Percentiles rank a stretch among this genome's conserved stretches.
Conservation (phyloP, 1,140 invertebrate genomes). For the Eueides isabella region DNA sequence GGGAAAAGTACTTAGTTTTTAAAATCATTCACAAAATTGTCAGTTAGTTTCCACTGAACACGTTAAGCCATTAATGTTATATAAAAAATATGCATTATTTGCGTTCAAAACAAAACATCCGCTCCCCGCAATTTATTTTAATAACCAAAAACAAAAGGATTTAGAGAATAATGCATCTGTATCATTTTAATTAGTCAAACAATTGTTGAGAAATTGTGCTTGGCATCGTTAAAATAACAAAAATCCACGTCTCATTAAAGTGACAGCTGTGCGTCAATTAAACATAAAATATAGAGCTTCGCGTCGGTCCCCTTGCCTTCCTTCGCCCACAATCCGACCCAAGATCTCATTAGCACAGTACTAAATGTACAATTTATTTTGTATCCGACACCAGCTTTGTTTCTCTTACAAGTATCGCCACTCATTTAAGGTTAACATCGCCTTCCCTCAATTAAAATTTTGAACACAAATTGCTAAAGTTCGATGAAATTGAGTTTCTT, state of each 20-base stretch:
- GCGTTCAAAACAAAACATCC: too few species aligned
- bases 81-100: too few species aligned
- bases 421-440: conserved; percentile 55
- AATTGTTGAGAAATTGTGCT: conserved; percentile 23
- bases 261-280: conserved; percentile 75
- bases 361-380: conserved; percentile 76
- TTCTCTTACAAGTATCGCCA: conserved; percentile 68
- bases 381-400: conserved; percentile 71
- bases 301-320: conserved; percentile 39
- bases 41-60: too few species aligned
- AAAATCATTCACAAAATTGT: too few species aligned
- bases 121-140: not conserved
- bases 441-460: conserved; percentile 41
- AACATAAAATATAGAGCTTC: conserved; percentile 76
- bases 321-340: conserved; percentile 48
- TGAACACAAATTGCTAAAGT: conserved; percentile 19
- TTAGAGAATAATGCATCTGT: not conserved
- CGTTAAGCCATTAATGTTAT: too few species aligned
- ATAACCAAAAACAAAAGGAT: not conserved
- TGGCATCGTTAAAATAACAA: conserved; percentile 43
- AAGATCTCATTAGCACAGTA: conserved; percentile 71
- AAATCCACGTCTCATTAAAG: conserved; percentile 71
- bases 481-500: conserved; percentile 20
- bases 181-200: conserved; percentile 27
- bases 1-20: too few species aligned